Base-by-base conservation (phyloP, 1,140 invertebrate genomes). In the Brachionus paranguensis region DNA sequence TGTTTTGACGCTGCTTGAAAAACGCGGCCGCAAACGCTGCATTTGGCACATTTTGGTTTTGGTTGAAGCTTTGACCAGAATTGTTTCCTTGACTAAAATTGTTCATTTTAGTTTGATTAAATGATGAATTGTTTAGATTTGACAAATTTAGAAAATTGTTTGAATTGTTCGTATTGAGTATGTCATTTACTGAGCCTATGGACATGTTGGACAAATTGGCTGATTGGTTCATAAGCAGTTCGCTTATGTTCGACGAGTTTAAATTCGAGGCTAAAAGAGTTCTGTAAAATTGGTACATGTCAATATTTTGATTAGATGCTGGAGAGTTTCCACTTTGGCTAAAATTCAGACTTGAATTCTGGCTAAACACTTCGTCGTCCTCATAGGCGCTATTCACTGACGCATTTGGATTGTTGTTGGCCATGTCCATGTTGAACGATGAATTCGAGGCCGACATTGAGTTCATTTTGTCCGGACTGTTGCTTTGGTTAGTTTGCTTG, bases 71-170 rank as follows among this genome's bases (percentile, higher is more conserved):
- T 14, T 76, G 43, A 33, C 24, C 47, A 27, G 72, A 27, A 47
- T 29, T 76, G n/a, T 76, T 76, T 27, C 1, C 47, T 50, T 50
- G 41, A 50, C 27, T 76, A 14, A n/a, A 50, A 47, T 27, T 50
- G 27, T 76, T 76, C 72, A 76, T 76, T 76, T 76, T 76, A 3
- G 27, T 50, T 50, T 76, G 72, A 53, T 76, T 76, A 50, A 76
- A 76, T 14, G 72, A 76, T 14, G 72, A 76, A 33, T 76, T 76
- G 24, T 50, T 50, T 37, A 29, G 33, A 27, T 37, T 27, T 4
- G 72, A 50, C 50, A 76, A 29, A 29, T 76, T 76, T 37, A 76
- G 50, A 76, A 76, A 76, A 50, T 76, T 76, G 12, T 76, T 47
- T 33, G 72, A 76, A 50, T 76, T 76, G 27, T 76, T 76, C 45